phyloP scores from a whole-genome alignment of 1,140 invertebrate genomes.

The Lordiphosa clarofinis region DNA sequence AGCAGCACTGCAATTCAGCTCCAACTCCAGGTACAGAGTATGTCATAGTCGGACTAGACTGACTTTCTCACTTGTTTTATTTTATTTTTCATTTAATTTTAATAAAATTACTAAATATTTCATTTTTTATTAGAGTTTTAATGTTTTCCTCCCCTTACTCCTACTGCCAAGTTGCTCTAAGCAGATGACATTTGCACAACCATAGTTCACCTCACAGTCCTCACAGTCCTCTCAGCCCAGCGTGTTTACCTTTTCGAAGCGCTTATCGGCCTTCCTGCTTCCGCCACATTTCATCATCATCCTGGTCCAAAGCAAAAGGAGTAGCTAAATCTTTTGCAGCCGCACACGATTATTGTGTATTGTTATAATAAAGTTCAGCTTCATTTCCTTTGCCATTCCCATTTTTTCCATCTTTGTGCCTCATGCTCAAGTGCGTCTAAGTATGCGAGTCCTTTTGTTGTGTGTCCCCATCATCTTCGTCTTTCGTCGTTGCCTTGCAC shows the following conservation, averaged over 20 bases:
- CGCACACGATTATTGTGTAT: slow-evolving; percentile 56
- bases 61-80: no score
- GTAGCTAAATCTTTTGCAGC: slow-evolving; percentile 11
- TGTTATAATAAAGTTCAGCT: slow-evolving; percentile 74
- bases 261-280: slow-evolving; percentile 38
- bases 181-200: no score
- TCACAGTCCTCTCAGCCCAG: no score
- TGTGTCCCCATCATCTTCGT: slow-evolving; percentile 19
- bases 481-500: slow-evolving; percentile 41
- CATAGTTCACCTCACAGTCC: no score
- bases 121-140: no score
- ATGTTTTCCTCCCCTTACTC: not conserved
- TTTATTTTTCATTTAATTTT: no score
- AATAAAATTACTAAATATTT: no score
- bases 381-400: slow-evolving; percentile 53
- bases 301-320: not conserved
- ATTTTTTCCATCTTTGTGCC: not conserved
- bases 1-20: no score
- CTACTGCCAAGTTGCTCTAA: no score
- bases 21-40: no score
- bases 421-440: slow-evolving; percentile 31
- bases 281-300: slow-evolving; percentile 34
- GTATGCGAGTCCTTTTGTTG: slow-evolving; percentile 53
- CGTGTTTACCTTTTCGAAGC: slow-evolving; percentile 30
- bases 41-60: no score